phyloP scores from a whole-genome alignment of 2,888 invertebrate genomes.

The Sussaba pulchella region DNA sequence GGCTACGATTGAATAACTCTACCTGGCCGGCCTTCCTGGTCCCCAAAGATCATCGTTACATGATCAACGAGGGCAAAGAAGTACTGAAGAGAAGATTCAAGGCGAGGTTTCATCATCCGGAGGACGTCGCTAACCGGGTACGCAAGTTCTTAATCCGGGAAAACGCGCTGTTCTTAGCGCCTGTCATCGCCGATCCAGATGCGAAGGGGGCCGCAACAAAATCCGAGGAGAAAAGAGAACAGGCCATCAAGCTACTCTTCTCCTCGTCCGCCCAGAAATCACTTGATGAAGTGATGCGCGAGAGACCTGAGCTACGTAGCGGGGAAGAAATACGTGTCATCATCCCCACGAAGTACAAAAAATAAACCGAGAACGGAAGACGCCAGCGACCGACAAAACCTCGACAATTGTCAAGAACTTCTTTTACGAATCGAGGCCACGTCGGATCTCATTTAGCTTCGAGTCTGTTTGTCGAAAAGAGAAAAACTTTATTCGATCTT shows the following conservation, averaged over 20 bases:
- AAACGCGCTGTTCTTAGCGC: constrained; percentile 28
- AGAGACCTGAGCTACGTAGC: constrained; percentile 23
- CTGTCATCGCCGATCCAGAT: background rate
- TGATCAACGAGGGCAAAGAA: constrained; percentile 22
- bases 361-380: background rate
- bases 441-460: background rate
- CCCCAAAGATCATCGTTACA: constrained; percentile 33
- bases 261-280: background rate
- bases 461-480: too few relatives aligned
- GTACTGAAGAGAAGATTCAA: constrained; percentile 43
- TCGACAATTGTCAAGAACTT: too few relatives aligned
- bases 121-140: constrained; percentile 21
- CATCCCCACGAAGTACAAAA: constrained; percentile 34
- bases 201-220: background rate
- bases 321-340: constrained; percentile 11
- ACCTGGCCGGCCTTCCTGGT: constrained; percentile 40
- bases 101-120: constrained; percentile 25
- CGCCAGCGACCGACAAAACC: too few relatives aligned
- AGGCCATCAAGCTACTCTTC: background rate
- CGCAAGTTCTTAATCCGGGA: constrained; percentile 38
- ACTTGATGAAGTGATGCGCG: constrained; percentile 17
- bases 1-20: constrained; percentile 46
- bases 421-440: background rate
- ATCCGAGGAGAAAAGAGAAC: constrained; percentile 20
- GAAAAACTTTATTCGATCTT: too few relatives aligned